Evolutionary conservation across 2,113 vertebrate species (phyloP).

Genomic region (Lasiurus borealis): DNA sequence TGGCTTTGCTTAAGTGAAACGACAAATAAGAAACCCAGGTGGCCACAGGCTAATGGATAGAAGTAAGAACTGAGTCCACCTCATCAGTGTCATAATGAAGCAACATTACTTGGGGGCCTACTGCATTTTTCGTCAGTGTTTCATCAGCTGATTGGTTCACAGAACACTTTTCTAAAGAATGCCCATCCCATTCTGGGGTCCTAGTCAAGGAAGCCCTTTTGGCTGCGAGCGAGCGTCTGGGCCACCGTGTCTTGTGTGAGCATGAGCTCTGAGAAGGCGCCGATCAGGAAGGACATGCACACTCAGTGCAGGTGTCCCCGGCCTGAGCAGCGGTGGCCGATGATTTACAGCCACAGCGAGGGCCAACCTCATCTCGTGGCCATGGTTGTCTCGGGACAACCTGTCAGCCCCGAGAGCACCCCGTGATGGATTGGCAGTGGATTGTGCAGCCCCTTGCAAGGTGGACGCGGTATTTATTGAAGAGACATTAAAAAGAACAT

Average conservation of each 20-base stretch:
- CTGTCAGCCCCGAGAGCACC: slow-evolving; percentile 93
- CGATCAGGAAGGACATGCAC: slow-evolving; percentile 55
- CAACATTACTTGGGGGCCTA: background rate
- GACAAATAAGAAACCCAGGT: accelerated
- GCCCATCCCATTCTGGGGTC: background rate
- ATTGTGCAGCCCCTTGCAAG: slow-evolving; percentile 92
- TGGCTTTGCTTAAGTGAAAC: background rate
- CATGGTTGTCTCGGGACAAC: slow-evolving; percentile 92
- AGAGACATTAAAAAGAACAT: slow-evolving; percentile 97
- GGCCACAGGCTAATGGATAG: background rate
- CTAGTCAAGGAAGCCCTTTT: too few relatives aligned
- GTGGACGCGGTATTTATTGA: slow-evolving; percentile 96
- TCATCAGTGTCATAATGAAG: accelerated
- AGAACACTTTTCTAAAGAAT: background rate
- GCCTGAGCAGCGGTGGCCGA: slow-evolving; percentile 80
- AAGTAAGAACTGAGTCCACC: accelerated
- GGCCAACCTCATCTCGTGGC: slow-evolving; percentile 94
- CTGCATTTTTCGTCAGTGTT: background rate
- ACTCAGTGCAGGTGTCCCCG: slow-evolving; percentile 81
- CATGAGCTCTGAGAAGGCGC: background rate
- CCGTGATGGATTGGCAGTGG: slow-evolving; percentile 95
- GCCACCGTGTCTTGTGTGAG: background rate
- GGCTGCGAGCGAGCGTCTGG: too few relatives aligned
- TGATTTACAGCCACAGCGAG: slow-evolving; percentile 89
- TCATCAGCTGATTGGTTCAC: background rate